Percentiles rank a stretch among this genome's conserved stretches.
Conservation (phyloP, 2,113 vertebrate species). For the Strix uralensis region DNA sequence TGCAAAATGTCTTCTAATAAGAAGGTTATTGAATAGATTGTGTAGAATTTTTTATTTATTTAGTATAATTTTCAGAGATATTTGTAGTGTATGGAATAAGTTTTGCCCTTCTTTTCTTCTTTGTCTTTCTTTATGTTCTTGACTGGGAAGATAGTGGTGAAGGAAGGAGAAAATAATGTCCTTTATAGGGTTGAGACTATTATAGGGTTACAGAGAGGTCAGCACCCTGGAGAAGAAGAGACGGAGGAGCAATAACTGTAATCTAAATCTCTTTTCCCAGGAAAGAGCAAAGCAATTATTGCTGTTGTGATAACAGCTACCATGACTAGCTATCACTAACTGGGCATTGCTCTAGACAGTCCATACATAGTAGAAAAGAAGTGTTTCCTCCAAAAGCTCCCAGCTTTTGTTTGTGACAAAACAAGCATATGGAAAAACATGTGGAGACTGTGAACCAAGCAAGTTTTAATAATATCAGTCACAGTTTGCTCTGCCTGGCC, state of each 20-base stretch:
- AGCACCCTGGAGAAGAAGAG: neutral
- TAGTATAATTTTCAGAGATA: neutral
- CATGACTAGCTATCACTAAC: neutral
- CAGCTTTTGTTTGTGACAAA: neutral
- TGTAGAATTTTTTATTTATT: neutral
- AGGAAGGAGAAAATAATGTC: neutral
- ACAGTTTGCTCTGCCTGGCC: neutral
- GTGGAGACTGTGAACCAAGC: neutral
- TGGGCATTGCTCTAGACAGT: neutral
- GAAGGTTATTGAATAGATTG: neutral
- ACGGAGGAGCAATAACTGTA: neutral
- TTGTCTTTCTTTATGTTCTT: neutral
- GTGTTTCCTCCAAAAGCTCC: neutral
- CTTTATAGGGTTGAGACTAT: neutral
- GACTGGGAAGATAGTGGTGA: neutral
- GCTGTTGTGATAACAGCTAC: neutral
- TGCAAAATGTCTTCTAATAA: neutral
- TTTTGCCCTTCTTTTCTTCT: neutral
- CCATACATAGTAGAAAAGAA: neutral
- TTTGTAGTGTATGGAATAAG: neutral
- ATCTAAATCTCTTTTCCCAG: neutral
- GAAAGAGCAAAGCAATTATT: neutral
- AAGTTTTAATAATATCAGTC: neutral
- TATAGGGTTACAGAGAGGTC: neutral
- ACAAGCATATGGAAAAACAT: neutral